Evolutionary conservation across 2,797 vertebrate genomes (phyloP), one percentile per base, ranked within the genome.

Genomic region (Clarias pachynema): DNA sequence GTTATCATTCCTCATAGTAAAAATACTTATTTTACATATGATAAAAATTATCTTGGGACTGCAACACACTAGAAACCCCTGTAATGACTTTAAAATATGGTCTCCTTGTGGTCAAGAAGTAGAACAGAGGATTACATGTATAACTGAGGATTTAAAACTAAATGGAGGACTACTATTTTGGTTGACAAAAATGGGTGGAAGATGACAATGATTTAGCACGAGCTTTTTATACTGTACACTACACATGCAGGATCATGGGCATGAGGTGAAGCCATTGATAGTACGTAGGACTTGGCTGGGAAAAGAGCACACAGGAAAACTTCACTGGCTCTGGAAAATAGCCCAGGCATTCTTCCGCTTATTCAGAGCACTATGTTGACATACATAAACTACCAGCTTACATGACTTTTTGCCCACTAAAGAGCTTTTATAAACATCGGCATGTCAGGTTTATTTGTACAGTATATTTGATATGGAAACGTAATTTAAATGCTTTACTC

Each of bases 291-390:
- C 37, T 56, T 74, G 72, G 72, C 44, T 56, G 44, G n/a, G 15
- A 29, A 56, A 56, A 53, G 49, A 29, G n/a, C 72, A 74, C n/a
- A 74, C n/a, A 74, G 49, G 2, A 74, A 74, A 74, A 74, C n/a
- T 74, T 3, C 44, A 74, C 72, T 74, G 12, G 44, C 44, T 74
- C 15, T 74, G 72, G n/a, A 56, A 53, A 74, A 9, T 56, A 49
- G 44, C n/a, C n/a, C 24, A 74, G 15, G 72, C 44, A 29, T 74
- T 74, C n/a, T 49, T 49, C 22, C 24, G 16, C 70, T n/a, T 49
- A 44, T 4, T 12, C 31, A 37, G 3, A 26, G n/a, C 26, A 65
- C 62, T 15, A 65, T 66, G 6, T 6, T 73, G 70, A 73, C 37
- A 73, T 73, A 24, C 24, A 49, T n/a, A 73, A n/a, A 12, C 18